A percentile compares a stretch with the other conserved stretches of the same genome.
phyloP scores from a whole-genome alignment of 2,888 invertebrate genomes.

The Helleia helle region DNA sequence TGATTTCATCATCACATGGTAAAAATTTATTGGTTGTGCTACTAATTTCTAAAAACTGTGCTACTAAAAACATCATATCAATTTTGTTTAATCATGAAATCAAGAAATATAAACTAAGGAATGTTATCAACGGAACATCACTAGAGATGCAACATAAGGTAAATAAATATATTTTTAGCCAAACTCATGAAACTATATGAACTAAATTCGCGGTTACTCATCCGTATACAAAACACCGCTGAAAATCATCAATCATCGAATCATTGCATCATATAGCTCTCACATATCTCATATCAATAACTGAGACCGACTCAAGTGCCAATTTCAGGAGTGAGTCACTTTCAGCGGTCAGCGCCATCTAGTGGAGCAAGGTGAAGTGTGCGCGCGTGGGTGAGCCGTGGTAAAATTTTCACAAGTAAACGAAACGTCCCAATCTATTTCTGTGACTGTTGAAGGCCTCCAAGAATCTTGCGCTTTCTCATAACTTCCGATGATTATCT shows the following conservation, averaged over 20 bases:
- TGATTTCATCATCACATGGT: no score
- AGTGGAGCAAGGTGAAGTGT: slow-evolving; percentile 56
- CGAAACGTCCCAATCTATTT: slow-evolving; percentile 67
- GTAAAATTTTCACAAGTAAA: slow-evolving; percentile 39
- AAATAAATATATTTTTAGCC: no score
- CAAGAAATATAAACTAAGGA: no score
- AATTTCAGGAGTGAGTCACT: slow-evolving; percentile 42
- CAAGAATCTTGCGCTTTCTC: slow-evolving; percentile 34
- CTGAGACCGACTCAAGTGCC: slow-evolving; percentile 7
- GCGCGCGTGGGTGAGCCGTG: slow-evolving; percentile 57
- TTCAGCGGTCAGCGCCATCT: slow-evolving; percentile 63
- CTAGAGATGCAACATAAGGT: no score
- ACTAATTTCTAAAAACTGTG: no score
- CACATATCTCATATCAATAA: slow-evolving; percentile 10
- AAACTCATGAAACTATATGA: no score
- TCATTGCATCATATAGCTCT: slow-evolving; percentile 7
- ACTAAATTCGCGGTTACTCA: no score
- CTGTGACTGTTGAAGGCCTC: slow-evolving; percentile 60
- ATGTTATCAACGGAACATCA: no score
- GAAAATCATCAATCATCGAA: slow-evolving; percentile 15
- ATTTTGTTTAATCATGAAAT: no score
- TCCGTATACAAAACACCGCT: not conserved
- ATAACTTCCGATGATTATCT: slow-evolving; percentile 58
- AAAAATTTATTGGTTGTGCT: no score
- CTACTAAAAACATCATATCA: no score